Conservation (phyloP, 2,113 vertebrate genomes). For the Myotis yumanensis region DNA sequence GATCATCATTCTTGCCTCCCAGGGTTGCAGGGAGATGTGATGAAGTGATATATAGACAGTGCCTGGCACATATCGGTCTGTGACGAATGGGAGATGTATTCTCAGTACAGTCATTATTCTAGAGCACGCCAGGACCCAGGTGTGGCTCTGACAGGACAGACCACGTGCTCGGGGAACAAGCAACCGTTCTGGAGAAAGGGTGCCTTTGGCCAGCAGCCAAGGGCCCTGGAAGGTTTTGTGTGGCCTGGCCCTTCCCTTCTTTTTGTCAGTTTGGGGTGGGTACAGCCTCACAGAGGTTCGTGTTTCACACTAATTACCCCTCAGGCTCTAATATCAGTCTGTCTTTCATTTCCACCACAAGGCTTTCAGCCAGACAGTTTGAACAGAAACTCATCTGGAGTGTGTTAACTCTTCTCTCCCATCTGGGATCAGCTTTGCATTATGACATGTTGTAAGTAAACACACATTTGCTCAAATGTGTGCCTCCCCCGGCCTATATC, state of each 20-base stretch:
- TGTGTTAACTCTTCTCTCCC: constrained; percentile 43
- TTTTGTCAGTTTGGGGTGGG: background rate
- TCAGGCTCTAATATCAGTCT: constrained; percentile 56
- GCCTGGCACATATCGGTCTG: background rate
- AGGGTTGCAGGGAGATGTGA: background rate
- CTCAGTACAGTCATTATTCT: background rate
- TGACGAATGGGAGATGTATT: background rate
- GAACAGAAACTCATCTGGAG: constrained; percentile 51
- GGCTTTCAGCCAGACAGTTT: constrained; percentile 48
- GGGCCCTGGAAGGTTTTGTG: background rate
- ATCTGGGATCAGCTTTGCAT: constrained; percentile 26
- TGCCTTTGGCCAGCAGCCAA: background rate
- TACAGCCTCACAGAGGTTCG: background rate
- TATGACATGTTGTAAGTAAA: constrained; percentile 67
- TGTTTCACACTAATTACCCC: constrained; percentile 3
- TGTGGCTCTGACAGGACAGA: background rate
- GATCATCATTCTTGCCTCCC: background rate
- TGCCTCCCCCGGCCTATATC: background rate
- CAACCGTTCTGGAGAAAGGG: background rate
- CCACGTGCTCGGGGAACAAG: background rate
- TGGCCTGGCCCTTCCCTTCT: background rate
- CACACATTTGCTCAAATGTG: constrained; percentile 17
- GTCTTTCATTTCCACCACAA: constrained; percentile 52
- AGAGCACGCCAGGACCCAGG: background rate
- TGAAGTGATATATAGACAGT: background rate